These are phyloP conservation scores for Caenorhabditis drosophilae DNA, from an alignment of 2,888 invertebrate genomes.

Conservation along the genomic window DNA sequence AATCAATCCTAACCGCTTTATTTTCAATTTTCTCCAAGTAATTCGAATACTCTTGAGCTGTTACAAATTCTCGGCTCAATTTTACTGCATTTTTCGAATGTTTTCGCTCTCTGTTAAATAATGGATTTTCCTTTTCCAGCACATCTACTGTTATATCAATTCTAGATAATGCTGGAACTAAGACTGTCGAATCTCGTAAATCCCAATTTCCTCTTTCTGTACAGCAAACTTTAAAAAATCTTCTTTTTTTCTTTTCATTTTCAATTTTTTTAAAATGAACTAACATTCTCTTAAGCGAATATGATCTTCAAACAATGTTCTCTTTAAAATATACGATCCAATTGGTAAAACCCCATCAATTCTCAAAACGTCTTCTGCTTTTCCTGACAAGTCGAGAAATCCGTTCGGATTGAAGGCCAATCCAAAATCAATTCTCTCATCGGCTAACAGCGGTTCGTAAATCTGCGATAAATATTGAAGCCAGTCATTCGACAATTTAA, in stretches of 20 bases:
- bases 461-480: constrained; percentile 44
- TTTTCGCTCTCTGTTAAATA: constrained; percentile 11
- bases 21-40: background rate
- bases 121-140: constrained; percentile 14
- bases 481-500: constrained; percentile 39
- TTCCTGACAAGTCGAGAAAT: constrained; percentile 33
- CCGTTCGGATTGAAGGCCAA: constrained; percentile 52
- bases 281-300: constrained; percentile 29
- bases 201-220: constrained; percentile 31
- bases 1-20: background rate
- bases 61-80: no score
- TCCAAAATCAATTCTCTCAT: constrained; percentile 32
- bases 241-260: background rate
- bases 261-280: constrained; percentile 3
- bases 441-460: constrained; percentile 24
- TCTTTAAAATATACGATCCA: constrained; percentile 45
- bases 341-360: constrained; percentile 36
- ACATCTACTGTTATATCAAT: constrained; percentile 13
- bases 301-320: constrained; percentile 31
- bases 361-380: constrained; percentile 37
- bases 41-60: background rate
- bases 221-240: constrained; percentile 29
- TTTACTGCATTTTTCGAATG: background rate
- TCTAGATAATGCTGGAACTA: constrained; percentile 28
- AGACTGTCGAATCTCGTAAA: constrained; percentile 7